Evolutionary conservation across 2,797 vertebrate genomes (phyloP), one percentile per base, ranked within the genome.

Genomic region (Pseudochirops corinnae): DNA sequence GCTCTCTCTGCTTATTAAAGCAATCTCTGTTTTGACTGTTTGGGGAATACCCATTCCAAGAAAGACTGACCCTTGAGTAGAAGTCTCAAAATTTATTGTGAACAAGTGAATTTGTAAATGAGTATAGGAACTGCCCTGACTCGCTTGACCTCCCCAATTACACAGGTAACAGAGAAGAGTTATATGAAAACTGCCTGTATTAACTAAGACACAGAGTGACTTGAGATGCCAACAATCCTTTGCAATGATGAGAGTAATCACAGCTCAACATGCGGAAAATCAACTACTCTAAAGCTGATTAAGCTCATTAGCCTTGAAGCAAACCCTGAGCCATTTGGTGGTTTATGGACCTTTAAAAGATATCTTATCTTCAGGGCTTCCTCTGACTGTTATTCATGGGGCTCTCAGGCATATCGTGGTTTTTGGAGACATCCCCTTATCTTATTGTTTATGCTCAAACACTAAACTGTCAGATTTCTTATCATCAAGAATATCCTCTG

Each of bases 11-110:
- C 33, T 67, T 33, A n/a, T 67, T 67, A 67, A 67, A n/a, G 5
- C 12, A 67, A 18, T 29, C 31, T 12, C 55, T 39, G 55, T 94
- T 82, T 26, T 57, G 87, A 28, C 62, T 92, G 46, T 9, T 11
- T 90, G 92, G 53, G 90, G 28, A 13, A 0, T 52, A 5, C 31
- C 29, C 39, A 87, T 92, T 74, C 39, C 5, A 95, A 56, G 58
- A 94, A 74, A 94, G 91, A 93, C 33, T 95, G 94, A 94, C 87
- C 95, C 67, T 39, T 96, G 57, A 92, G n/a, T 60, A 67, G 57
- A 46, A 74, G 14, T 87, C 55, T 95, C 82, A 28, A 46, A 93
- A 92, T 55, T 82, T 53, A 39, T 56, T 56, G 12, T 60, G 39
- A 46, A 57, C 93, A 90, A 67, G 62, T 67, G 62, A 67, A 67